Conservation (phyloP, 2,888 invertebrate species). For the Drosophila acutilabella region DNA sequence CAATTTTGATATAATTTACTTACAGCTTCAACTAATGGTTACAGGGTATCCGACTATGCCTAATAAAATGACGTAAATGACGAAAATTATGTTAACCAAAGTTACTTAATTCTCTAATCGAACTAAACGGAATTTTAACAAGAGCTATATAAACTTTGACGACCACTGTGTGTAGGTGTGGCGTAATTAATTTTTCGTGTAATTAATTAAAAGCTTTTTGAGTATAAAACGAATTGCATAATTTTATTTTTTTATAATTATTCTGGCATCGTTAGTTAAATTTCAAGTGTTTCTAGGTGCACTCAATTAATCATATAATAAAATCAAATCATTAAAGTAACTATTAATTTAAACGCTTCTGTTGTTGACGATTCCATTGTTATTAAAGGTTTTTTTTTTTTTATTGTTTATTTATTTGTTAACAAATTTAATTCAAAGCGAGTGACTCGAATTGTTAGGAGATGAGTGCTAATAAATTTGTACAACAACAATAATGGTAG, state of each 20-base stretch:
- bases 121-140: background rate
- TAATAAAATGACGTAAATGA: background rate
- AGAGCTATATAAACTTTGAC: background rate
- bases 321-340: slow-evolving; percentile 11
- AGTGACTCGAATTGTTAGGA: slow-evolving; percentile 33
- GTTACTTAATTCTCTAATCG: background rate
- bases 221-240: background rate
- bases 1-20: background rate
- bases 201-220: background rate
- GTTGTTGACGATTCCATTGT: slow-evolving; percentile 10
- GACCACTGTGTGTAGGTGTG: background rate
- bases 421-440: slow-evolving; percentile 46
- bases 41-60: background rate
- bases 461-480: slow-evolving; percentile 48
- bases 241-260: background rate
- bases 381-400: slow-evolving; percentile 11
- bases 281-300: background rate
- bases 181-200: background rate
- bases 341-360: background rate
- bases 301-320: slow-evolving; percentile 6
- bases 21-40: background rate
- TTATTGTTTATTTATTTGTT: slow-evolving; percentile 43
- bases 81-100: background rate
- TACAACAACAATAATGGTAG: slow-evolving; percentile 32
- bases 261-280: background rate